Evolutionary conservation across 2,113 vertebrate genomes (phyloP), one percentile per base, ranked within the genome.

Genomic region (Ophiodon elongatus): DNA sequence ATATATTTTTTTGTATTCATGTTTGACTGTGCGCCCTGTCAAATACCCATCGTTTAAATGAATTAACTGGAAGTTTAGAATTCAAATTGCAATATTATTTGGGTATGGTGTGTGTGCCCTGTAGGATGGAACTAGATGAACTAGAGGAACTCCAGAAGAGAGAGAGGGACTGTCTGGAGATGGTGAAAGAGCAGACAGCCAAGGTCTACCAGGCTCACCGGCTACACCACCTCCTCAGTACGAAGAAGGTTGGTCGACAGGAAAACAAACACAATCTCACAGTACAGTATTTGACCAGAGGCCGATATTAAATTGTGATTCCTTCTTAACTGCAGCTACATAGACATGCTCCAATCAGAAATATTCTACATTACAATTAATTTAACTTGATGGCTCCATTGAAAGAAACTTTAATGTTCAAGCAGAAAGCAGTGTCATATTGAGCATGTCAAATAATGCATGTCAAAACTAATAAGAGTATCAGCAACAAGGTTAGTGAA

Each of bases 201-300:
- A 96, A 94, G 92, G 72, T 94, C 76, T 82, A 94, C 86, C 92
- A 94, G 92, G 97, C 97, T 64, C 95, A 95, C 79, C 96, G 96
- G 92, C 96, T 94, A 92, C 98, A 99, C 95, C 96, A 98, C 95
- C 97, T 99, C 79, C 94, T 99, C 92, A 99, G 98, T 94, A 99
- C 98, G 6, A 89, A 95, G 78, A 97, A 97, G 97, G 97, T 99
- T 35, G 1, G 87, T 80, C 37, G 6, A 33, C 19, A 91, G 80
- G 79, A 75, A 77, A 60, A 66, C 8, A 76, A 45, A 62, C 10
- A 39, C n/a, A 64, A 3, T 72, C 21, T 29, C 35, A 66, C 15
- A 29, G 31, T 37, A 10, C 14, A 74, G 31, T 23, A 33, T 45
- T 35, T 85, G 8, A 50, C 10, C 15, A 47, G 23, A 43, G 35